Evolutionary conservation across 2,113 vertebrate genomes (phyloP).

Genomic region (Rattus rattus): DNA sequence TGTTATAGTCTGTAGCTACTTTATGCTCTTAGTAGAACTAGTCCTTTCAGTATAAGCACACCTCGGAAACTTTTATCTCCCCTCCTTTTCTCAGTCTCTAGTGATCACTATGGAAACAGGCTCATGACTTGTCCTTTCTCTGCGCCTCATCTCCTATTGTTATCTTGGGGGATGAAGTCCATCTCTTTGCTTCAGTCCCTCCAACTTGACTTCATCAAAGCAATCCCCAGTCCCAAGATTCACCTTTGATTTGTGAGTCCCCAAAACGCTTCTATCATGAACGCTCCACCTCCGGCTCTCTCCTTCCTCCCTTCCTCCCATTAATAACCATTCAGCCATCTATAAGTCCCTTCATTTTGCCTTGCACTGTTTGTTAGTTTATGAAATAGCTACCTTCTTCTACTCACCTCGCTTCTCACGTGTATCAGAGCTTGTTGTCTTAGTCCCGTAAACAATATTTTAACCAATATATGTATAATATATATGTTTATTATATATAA

Average conservation of each 20-base stretch:
- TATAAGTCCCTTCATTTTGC: not conserved
- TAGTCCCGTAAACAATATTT: not conserved
- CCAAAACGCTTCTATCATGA: not conserved
- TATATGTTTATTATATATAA: not conserved
- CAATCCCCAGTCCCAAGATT: accelerated
- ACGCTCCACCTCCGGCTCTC: not conserved
- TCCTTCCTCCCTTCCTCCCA: not conserved
- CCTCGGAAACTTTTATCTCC: not conserved
- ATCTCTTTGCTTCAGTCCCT: not conserved
- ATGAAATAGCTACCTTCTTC: not conserved
- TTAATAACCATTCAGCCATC: not conserved
- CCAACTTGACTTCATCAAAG: not conserved
- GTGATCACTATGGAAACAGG: not conserved
- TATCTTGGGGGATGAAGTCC: not conserved
- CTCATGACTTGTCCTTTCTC: not conserved
- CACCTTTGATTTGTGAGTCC: not conserved
- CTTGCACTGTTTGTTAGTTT: not conserved
- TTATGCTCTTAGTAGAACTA: not conserved
- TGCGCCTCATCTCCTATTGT: not conserved
- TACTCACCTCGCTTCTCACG: not conserved
- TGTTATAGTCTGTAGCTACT: not conserved
- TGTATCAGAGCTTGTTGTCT: not conserved
- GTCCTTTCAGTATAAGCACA: not conserved
- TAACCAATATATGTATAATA: not conserved
- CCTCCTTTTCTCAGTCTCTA: not conserved